Base-by-base conservation (phyloP, 2,797 vertebrate species). In the Choloepus didactylus region DNA sequence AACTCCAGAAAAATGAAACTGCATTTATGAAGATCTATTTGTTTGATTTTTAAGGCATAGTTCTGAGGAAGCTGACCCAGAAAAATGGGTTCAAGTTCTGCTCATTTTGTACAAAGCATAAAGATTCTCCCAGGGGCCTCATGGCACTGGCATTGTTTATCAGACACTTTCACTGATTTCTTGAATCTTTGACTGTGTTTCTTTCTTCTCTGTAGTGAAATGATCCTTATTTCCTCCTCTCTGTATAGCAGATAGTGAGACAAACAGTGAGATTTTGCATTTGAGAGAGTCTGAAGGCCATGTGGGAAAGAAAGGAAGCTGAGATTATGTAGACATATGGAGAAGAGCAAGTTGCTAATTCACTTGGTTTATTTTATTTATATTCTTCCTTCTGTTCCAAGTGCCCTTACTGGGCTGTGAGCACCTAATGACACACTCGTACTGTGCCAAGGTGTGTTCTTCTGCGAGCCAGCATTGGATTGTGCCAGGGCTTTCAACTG, bases 361-460 rank as follows among this genome's bases (percentile, higher is more conserved):
- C 54, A 60, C 89, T 88, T 59, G 31, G 46, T 91, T 97, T 94
- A 85, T 95, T 91, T 96, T 75, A 95, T 94, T 97, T 96, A 88
- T 91, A 56, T 80, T 93, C 89, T 64, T 86, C 75, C 92, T 96
- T 95, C 93, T 96, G 90, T 92, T 95, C 91, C 62, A 85, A 91
- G 60, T 85, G 92, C 70, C 56, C 95, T 93, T 31, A 7, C 76
- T 49, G 62, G 80, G 62, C 89, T 95, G 62, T 49, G 94, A 89
- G 56, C 66, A 54, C 86, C 93, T 83, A 75, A 81, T 31, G 91
- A 88, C 38, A 81, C 54, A 25, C 46, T 89, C 56, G 62, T 38
- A 59, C 16, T 67, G 51, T 69, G 92, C 76, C 70, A 69, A 51
- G 79, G 86, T 96, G 75, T 72, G 44, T 51, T 91, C 51, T 89